Evolutionary conservation across 2,888 invertebrate species (phyloP).

Genomic region (Drosophila paramelanica): DNA sequence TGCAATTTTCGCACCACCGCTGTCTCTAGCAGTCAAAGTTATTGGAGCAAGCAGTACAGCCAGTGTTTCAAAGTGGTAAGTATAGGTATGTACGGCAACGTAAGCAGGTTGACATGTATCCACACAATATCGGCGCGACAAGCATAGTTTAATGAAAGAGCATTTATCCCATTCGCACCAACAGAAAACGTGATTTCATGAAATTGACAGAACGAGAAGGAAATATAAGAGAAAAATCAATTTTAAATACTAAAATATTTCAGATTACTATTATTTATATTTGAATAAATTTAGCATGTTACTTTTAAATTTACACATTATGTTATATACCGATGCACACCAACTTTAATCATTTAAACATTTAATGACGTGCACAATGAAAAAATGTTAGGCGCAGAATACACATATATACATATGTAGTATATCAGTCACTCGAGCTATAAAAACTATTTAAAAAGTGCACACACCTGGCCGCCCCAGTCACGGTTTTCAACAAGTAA

Average conservation of each 20-base stretch:
- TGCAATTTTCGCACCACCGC: slow-evolving; percentile 84
- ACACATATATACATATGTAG: not conserved
- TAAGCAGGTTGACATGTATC: slow-evolving; percentile 54
- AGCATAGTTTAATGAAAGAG: slow-evolving; percentile 52
- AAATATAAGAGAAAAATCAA: slow-evolving; percentile 70
- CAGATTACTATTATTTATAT: slow-evolving; percentile 25
- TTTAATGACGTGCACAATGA: not conserved
- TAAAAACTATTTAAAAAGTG: slow-evolving; percentile 18
- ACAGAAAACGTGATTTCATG: slow-evolving; percentile 34
- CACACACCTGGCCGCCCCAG: slow-evolving; percentile 41
- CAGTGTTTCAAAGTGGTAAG: slow-evolving; percentile 45
- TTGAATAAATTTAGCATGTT: slow-evolving; percentile 12
- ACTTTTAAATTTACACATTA: slow-evolving; percentile 5
- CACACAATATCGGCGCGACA: slow-evolving; percentile 42
- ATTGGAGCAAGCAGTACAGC: slow-evolving; percentile 71
- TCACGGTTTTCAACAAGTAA: slow-evolving; percentile 15
- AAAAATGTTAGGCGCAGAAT: not conserved
- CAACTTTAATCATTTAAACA: slow-evolving; percentile 4
- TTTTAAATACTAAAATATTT: slow-evolving; percentile 59
- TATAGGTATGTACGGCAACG: slow-evolving; percentile 45
- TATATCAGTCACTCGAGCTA: slow-evolving; percentile 17
- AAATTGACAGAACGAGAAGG: slow-evolving; percentile 54
- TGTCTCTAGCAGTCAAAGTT: slow-evolving; percentile 62
- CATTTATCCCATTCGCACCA: slow-evolving; percentile 70
- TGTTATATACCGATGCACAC: slow-evolving; percentile 2